phyloP scores from a whole-genome alignment of 2,113 vertebrate species.

The Saguinus midas region DNA sequence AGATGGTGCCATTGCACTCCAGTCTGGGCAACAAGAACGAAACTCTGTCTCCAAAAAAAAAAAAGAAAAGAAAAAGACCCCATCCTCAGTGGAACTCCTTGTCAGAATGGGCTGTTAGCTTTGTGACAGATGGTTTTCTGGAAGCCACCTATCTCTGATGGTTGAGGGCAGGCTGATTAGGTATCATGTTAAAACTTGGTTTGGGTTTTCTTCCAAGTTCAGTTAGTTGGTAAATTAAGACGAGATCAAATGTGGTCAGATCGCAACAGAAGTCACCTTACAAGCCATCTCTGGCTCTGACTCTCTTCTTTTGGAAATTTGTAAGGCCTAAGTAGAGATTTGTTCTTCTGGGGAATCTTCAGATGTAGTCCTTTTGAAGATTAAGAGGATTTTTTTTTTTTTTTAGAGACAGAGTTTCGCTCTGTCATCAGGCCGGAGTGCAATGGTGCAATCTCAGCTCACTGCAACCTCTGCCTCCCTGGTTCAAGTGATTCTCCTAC shows the following conservation, averaged over 20 bases:
- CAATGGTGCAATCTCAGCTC: too few species aligned
- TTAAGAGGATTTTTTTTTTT: not conserved
- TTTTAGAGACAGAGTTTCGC: too few species aligned
- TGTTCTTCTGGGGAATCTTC: not conserved
- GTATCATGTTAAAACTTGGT: not conserved
- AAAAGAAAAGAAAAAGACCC: not conserved
- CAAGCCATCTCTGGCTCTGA: not conserved
- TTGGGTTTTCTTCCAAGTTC: slow-evolving; percentile 39
- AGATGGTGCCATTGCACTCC: too few species aligned
- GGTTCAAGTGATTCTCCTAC: too few species aligned
- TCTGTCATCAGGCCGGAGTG: too few species aligned
- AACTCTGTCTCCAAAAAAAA: too few species aligned
- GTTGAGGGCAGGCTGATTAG: not conserved
- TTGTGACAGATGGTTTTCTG: not conserved
- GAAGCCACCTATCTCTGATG: not conserved
- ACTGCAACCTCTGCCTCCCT: too few species aligned
- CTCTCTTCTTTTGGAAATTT: not conserved
- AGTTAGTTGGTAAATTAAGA: not conserved
- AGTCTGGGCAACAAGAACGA: too few species aligned
- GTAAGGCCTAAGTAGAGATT: not conserved
- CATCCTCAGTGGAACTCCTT: not conserved
- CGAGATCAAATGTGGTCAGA: not conserved
- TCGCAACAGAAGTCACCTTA: not conserved
- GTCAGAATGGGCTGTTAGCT: rapidly evolving
- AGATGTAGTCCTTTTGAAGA: not conserved